phyloP scores from a whole-genome alignment of 2,113 vertebrate species.

The Chloropsis cyanopogon region DNA sequence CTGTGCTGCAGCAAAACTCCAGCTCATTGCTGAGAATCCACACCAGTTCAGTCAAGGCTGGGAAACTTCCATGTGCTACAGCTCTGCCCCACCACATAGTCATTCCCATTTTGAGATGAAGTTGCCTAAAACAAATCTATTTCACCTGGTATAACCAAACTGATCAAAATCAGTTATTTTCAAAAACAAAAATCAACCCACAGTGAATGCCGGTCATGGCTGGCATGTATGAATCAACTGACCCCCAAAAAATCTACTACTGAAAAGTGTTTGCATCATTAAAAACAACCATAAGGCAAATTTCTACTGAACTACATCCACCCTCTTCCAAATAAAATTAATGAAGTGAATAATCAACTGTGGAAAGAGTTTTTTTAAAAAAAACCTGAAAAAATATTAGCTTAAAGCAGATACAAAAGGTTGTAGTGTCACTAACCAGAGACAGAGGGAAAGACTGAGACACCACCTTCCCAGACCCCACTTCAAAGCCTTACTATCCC shows the following conservation, averaged over 20 bases:
- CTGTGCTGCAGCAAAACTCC: background rate
- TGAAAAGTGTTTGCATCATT: background rate
- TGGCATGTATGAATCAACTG: background rate
- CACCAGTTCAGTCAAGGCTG: background rate
- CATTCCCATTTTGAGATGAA: background rate
- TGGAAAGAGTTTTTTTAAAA: background rate
- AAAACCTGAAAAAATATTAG: background rate
- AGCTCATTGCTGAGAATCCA: background rate
- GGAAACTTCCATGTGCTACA: background rate
- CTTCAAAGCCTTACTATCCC: slow-evolving; percentile 5
- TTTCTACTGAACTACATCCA: background rate
- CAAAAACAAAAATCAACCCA: background rate
- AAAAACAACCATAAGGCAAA: background rate
- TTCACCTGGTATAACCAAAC: background rate
- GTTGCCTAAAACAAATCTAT: background rate
- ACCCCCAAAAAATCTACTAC: background rate
- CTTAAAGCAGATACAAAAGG: background rate
- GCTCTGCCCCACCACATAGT: background rate
- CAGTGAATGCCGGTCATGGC: background rate
- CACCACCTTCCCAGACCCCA: background rate
- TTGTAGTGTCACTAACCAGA: background rate
- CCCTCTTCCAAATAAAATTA: background rate
- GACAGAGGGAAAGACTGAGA: background rate
- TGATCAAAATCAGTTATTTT: background rate
- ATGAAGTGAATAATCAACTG: background rate